Evolutionary conservation across 2,113 vertebrate species (phyloP).

Genomic region (Bubo blakistoni): DNA sequence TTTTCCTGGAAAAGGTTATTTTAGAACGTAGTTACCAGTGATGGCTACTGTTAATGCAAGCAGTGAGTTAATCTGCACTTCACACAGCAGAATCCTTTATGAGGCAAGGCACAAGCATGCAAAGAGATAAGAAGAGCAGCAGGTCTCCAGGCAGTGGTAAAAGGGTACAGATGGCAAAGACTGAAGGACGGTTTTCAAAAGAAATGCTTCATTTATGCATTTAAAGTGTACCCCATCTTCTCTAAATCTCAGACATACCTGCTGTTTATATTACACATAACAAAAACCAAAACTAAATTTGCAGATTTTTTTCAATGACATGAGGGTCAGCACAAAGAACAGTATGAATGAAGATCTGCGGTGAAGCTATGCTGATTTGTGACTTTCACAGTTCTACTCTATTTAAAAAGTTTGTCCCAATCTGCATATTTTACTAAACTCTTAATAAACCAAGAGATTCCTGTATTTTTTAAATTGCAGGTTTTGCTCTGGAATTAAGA

Average conservation of each 20-base stretch:
- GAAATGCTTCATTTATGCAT: not conserved
- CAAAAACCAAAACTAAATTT: not conserved
- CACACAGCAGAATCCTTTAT: conserved; percentile 20
- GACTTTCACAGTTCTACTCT: not conserved
- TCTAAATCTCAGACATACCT: not conserved
- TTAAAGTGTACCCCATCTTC: not conserved
- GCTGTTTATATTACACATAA: not conserved
- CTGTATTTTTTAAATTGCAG: not conserved
- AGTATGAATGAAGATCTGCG: not conserved
- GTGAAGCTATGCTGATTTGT: not conserved
- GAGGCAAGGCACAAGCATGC: not conserved
- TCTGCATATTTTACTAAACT: not conserved
- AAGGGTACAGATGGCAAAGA: not conserved
- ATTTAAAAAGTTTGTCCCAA: not conserved
- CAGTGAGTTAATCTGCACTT: conserved; percentile 26
- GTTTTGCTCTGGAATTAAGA: not conserved
- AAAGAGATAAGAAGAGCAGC: conserved; percentile 11
- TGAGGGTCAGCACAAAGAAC: not conserved
- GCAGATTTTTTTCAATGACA: not conserved
- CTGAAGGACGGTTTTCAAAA: not conserved
- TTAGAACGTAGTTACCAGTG: not conserved
- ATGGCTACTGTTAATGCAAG: not conserved
- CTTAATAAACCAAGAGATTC: not conserved
- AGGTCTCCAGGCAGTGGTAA: not conserved
- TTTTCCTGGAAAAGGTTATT: not conserved